Conservation (phyloP, 92 coral and sea anemone species). For the Epizoanthus fatuus region DNA sequence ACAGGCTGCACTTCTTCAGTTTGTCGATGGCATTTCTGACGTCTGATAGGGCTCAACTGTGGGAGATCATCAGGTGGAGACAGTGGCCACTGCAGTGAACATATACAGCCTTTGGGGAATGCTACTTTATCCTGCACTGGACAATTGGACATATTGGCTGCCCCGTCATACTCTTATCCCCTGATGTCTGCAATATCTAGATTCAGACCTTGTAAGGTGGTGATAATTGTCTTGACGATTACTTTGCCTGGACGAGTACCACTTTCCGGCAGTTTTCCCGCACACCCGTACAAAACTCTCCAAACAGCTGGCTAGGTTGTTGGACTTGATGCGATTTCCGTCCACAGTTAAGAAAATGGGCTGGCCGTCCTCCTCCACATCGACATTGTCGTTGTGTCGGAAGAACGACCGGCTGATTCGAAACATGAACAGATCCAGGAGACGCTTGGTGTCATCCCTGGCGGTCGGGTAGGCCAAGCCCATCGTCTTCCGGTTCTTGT, state of each 20-base stretch:
- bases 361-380: too few species aligned
- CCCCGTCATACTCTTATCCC: constrained; percentile 73
- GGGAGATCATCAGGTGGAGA: constrained; percentile 55
- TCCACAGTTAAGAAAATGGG: neutral
- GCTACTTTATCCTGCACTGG: constrained; percentile 47
- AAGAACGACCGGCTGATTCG: too few species aligned
- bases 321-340: neutral
- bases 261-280: neutral
- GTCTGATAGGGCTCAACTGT: constrained; percentile 24
- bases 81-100: constrained; percentile 68
- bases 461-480: neutral
- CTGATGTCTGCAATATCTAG: constrained; percentile 44
- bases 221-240: constrained; percentile 41
- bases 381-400: too few species aligned
- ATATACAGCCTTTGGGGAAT: constrained; percentile 57
- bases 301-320: neutral
- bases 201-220: constrained; percentile 45
- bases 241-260: constrained; percentile 9
- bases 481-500: neutral
- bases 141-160: constrained; percentile 66
- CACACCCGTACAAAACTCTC: neutral
- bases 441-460: neutral
- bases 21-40: neutral
- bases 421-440: too few species aligned
- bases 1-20: neutral